Percentiles rank a stretch among this genome's conserved stretches.
Evolutionary conservation across 2,888 invertebrate species (phyloP).

Genomic region (Polietes domitor): DNA sequence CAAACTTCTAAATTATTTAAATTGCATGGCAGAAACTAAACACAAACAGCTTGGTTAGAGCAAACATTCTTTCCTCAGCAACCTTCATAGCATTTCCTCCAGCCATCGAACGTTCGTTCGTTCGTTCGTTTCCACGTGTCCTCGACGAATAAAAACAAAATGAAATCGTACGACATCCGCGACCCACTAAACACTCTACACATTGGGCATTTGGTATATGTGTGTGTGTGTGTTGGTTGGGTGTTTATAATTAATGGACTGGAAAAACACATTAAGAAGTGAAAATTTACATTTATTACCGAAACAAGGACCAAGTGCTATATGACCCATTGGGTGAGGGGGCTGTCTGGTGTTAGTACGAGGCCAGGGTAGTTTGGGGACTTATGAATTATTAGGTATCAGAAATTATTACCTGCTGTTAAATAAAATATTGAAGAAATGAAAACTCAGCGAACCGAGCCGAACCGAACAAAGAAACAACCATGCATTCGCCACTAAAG

Average conservation of each 20-base stretch:
- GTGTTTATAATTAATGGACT: constrained; percentile 47
- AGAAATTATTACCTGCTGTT: constrained; percentile 49
- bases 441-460: neutral
- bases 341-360: neutral
- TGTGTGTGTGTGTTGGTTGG: neutral
- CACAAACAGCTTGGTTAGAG: no score
- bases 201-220: neutral
- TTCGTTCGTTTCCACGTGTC: neutral
- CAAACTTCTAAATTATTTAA: constrained; percentile 1
- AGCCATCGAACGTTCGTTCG: neutral
- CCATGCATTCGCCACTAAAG: neutral
- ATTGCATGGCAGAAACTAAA: neutral
- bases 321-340: neutral
- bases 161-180: constrained; percentile 1
- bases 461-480: neutral
- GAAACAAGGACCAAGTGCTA: neutral
- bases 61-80: no score
- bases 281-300: constrained; percentile 58
- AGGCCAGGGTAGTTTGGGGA: constrained; percentile 21
- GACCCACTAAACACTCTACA: constrained; percentile 24
- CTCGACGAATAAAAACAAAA: neutral
- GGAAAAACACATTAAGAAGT: constrained; percentile 53
- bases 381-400: constrained; percentile 55
- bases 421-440: constrained; percentile 26
- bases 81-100: neutral